Percentiles rank a stretch among this genome's conserved stretches.
Conservation (phyloP, 2,113 vertebrate genomes). For the human (Homo sapiens) region DNA sequence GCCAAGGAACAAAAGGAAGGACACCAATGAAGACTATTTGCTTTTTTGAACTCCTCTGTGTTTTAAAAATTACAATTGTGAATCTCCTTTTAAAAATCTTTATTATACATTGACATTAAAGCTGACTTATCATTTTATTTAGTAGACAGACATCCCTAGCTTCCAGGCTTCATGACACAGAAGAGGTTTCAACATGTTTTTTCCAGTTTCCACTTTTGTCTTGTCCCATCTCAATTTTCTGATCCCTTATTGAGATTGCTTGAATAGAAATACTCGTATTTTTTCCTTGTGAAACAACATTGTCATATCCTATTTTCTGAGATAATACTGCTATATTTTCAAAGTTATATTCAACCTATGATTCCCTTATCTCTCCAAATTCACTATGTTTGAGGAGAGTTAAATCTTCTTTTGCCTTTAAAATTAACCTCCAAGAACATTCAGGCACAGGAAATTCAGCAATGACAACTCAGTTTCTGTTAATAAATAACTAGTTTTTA, state of each 20-base stretch:
- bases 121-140: neutral
- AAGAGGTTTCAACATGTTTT: neutral
- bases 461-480: neutral
- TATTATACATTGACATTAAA: neutral
- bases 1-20: neutral
- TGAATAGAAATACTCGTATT: neutral
- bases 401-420: neutral
- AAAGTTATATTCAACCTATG: neutral
- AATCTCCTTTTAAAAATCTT: neutral
- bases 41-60: neutral
- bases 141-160: neutral
- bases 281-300: neutral
- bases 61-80: neutral
- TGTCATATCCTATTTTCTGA: neutral
- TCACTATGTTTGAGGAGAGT: neutral
- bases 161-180: neutral
- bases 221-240: neutral
- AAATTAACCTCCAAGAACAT: slow-evolving; percentile 29
- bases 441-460: neutral
- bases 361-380: neutral
- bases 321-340: neutral
- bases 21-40: neutral
- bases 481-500: neutral
- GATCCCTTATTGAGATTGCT: neutral
- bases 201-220: neutral